Percentiles rank a stretch among this genome's conserved stretches.
These are phyloP conservation scores for Hyposmocoma kahamanoa DNA, from an alignment of 1,140 invertebrate species.

Conservation along the genomic window DNA sequence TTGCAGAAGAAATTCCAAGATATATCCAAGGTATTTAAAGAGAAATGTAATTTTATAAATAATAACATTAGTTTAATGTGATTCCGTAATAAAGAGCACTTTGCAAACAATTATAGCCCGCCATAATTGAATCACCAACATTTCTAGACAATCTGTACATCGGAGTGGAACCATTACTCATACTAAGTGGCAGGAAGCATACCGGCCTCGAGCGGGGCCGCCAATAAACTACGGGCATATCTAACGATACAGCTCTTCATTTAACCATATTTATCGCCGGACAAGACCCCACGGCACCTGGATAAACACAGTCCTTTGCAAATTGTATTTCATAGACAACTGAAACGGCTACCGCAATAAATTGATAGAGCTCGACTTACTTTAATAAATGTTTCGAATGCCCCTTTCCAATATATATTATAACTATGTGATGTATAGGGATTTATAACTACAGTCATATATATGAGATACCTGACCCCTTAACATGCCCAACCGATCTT, in stretches of 20 bases:
- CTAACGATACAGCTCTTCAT: conserved; percentile 22
- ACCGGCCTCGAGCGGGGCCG: not conserved
- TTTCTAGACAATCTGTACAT: not conserved
- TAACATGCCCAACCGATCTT: too few relatives aligned
- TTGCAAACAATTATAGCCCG: not conserved
- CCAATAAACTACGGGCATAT: conserved; percentile 15
- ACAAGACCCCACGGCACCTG: conserved; percentile 11
- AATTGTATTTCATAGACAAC: conserved; percentile 19
- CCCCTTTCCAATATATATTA: too few relatives aligned
- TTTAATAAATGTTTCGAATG: not conserved
- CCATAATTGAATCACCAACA: not conserved
- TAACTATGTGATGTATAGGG: too few relatives aligned
- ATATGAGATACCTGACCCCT: too few relatives aligned
- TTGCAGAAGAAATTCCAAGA: too few relatives aligned
- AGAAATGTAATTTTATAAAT: too few relatives aligned
- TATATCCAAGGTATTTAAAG: too few relatives aligned
- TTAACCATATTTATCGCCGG: conserved; percentile 20
- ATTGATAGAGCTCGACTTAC: conserved; percentile 10
- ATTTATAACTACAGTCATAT: too few relatives aligned
- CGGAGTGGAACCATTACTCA: conserved; percentile 5
- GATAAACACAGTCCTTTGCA: conserved; percentile 18
- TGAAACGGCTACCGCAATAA: conserved; percentile 15
- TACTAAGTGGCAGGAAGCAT: conserved; percentile 8
- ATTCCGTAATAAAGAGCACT: too few relatives aligned
- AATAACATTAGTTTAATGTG: too few relatives aligned